Evolutionary conservation across 2,113 vertebrate genomes (phyloP).

Genomic region (Maccullochella peelii): DNA sequence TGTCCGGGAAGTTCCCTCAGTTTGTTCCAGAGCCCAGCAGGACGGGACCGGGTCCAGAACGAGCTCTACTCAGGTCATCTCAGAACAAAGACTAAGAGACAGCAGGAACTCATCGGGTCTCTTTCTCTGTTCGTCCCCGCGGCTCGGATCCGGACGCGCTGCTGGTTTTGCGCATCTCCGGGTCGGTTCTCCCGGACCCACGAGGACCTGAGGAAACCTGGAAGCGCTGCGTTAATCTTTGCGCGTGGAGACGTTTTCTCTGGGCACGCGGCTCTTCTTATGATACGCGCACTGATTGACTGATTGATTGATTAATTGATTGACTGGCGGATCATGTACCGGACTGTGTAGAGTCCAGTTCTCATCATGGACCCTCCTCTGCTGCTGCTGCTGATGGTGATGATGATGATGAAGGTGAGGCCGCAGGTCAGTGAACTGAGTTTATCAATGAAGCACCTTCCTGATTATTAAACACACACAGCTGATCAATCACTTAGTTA

Average conservation of each 20-base stretch:
- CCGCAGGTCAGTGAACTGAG: not conserved
- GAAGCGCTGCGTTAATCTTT: not conserved
- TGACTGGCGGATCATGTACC: conserved; percentile 11
- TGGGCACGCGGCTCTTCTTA: not conserved
- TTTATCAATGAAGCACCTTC: not conserved
- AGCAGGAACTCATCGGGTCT: not conserved
- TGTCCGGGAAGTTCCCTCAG: conserved; percentile 52
- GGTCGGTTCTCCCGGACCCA: not conserved
- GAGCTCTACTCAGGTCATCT: not conserved
- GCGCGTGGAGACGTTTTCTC: conserved; percentile 8
- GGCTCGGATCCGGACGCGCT: not conserved
- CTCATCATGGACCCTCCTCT: conserved; percentile 45
- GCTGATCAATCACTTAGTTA: no score
- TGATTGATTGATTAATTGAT: conserved; percentile 28
- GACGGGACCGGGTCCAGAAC: conserved; percentile 18
- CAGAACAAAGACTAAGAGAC: no score
- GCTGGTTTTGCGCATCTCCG: not conserved
- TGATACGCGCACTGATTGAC: not conserved
- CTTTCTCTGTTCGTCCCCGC: not conserved
- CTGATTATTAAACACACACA: no score
- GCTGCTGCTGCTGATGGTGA: conserved; percentile 2
- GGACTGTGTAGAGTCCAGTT: not conserved
- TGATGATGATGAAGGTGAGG: conserved; percentile 32
- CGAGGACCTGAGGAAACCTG: not conserved
- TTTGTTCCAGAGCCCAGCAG: conserved; percentile 18